Conservation (phyloP, 2,113 vertebrate genomes). For the Microtus oregoni region DNA sequence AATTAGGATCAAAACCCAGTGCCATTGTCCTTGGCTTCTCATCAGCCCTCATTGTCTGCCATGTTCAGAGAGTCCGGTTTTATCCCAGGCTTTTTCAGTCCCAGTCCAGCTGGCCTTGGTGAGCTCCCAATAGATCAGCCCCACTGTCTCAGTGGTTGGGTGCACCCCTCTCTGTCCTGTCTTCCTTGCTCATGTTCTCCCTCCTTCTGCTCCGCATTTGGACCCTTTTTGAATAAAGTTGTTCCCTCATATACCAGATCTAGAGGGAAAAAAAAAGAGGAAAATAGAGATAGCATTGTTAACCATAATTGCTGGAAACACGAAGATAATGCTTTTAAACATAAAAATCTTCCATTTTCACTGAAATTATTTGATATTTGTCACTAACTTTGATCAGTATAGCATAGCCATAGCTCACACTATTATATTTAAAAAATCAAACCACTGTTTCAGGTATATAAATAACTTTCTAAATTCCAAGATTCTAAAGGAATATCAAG, state of each 20-base stretch:
- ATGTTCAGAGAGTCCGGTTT: no score
- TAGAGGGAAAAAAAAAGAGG: neutral
- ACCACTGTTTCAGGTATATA: neutral
- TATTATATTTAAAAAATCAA: neutral
- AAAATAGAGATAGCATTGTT: neutral
- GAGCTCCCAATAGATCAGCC: no score
- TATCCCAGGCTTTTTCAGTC: no score
- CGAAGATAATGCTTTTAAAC: neutral
- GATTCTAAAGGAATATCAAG: neutral
- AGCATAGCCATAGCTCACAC: neutral
- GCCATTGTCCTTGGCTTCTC: no score
- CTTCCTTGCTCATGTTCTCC: no score
- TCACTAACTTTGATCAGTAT: neutral
- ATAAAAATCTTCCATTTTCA: neutral
- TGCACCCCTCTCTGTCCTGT: no score
- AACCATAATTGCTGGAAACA: constrained; percentile 17
- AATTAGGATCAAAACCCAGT: no score
- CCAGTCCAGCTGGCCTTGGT: no score
- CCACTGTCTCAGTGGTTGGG: no score
- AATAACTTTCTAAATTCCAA: neutral
- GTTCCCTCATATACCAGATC: neutral
- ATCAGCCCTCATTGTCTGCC: no score
- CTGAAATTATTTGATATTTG: neutral
- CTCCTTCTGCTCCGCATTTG: no score
- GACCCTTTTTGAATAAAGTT: no score